phyloP scores from a whole-genome alignment of 2,113 vertebrate species.

The Motacilla alba region DNA sequence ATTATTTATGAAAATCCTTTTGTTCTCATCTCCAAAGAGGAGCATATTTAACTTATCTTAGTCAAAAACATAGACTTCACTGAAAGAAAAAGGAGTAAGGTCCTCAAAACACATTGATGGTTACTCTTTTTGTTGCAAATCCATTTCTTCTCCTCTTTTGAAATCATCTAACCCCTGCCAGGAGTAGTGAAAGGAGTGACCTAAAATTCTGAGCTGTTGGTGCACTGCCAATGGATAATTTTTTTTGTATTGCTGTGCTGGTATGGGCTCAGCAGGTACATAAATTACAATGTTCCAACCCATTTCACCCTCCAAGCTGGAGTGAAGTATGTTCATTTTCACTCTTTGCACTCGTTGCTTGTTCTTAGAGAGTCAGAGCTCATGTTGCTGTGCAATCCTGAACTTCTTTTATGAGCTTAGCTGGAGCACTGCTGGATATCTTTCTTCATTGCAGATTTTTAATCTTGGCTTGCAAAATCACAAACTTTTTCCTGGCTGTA shows the following conservation, averaged over 20 bases:
- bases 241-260: neutral
- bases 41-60: neutral
- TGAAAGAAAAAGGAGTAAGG: neutral
- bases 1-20: neutral
- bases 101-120: neutral
- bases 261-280: neutral
- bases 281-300: neutral
- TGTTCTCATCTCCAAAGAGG: neutral
- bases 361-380: neutral
- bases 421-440: neutral
- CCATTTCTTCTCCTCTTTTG: neutral
- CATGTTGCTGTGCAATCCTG: neutral
- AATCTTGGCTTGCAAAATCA: conserved; percentile 17
- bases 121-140: neutral
- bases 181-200: neutral
- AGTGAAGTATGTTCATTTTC: conserved; percentile 20
- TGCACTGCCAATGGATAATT: neutral
- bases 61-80: neutral
- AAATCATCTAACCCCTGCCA: neutral
- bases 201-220: neutral
- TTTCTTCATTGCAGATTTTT: neutral
- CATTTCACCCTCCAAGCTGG: conserved; percentile 15
- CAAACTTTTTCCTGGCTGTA: neutral
- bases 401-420: conserved; percentile 26
- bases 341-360: neutral